Percentiles rank a stretch among this genome's conserved stretches.
Conservation (phyloP, 2,113 vertebrate species). For the Cyprinodon tularosa region DNA sequence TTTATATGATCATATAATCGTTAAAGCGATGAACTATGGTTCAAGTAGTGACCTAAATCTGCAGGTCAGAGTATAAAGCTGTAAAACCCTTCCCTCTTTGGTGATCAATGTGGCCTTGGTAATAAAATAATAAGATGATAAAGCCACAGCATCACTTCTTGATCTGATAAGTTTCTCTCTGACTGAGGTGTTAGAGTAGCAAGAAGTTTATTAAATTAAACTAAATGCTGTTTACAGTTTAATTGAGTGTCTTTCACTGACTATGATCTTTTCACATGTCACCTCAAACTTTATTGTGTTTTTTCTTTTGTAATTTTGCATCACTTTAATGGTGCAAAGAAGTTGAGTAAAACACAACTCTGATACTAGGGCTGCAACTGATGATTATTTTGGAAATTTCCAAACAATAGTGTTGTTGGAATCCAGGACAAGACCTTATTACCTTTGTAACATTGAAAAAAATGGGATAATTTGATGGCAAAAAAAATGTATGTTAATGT, state of each 20-base stretch:
- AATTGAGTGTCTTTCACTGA: background rate
- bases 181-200: background rate
- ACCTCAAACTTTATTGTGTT: background rate
- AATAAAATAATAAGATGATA: background rate
- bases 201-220: background rate
- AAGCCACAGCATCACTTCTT: background rate
- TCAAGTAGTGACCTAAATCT: background rate
- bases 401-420: too few relatives aligned
- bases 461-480: too few relatives aligned
- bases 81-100: background rate
- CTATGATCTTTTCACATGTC: background rate
- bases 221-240: background rate
- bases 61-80: slow-evolving; percentile 25
- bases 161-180: background rate
- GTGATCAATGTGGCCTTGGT: background rate
- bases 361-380: too few relatives aligned
- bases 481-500: too few relatives aligned
- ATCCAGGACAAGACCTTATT: too few relatives aligned
- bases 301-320: background rate
- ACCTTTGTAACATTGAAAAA: too few relatives aligned
- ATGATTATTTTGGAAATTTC: too few relatives aligned
- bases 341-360: too few relatives aligned
- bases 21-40: background rate
- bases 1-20: too few relatives aligned
- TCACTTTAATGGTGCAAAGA: too few relatives aligned